Evolutionary conservation across 1,140 invertebrate genomes (phyloP).

Genomic region (Magallana gigas): DNA sequence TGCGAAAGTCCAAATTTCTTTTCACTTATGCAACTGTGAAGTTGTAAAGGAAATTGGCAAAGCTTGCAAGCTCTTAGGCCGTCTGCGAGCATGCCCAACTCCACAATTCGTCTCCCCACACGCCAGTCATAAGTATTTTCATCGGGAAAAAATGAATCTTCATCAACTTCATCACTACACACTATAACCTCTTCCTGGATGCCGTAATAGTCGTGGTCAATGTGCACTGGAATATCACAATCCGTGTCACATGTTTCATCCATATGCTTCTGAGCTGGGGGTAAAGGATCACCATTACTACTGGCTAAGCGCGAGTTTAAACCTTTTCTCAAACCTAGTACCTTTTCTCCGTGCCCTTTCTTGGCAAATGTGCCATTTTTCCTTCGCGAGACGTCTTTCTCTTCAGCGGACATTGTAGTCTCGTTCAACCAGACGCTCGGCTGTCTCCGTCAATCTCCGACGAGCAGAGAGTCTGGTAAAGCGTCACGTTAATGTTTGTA

Average conservation of each 20-base stretch:
- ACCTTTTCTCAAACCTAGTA: not conserved
- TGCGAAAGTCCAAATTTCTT: not conserved
- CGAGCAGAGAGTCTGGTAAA: too few species aligned
- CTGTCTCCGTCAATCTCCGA: too few species aligned
- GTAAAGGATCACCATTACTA: not conserved
- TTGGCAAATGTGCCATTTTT: not conserved
- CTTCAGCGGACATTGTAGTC: too few species aligned
- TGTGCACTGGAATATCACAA: not conserved
- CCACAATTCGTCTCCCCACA: not conserved
- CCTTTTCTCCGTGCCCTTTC: not conserved
- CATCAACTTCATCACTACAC: not conserved
- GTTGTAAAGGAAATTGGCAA: too few species aligned
- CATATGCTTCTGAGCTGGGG: not conserved
- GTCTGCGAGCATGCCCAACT: not conserved
- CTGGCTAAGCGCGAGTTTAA: not conserved
- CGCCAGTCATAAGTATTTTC: not conserved
- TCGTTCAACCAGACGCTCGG: too few species aligned
- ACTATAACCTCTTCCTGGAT: not conserved
- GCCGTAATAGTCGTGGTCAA: not conserved
- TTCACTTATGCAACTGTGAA: too few species aligned
- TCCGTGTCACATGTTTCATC: not conserved
- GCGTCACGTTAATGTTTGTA: too few species aligned
- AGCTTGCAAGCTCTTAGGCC: too few species aligned
- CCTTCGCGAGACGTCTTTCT: not conserved
- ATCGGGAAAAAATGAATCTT: not conserved